phyloP scores from a whole-genome alignment of 2,113 vertebrate species.

The Anhinga rufa region DNA sequence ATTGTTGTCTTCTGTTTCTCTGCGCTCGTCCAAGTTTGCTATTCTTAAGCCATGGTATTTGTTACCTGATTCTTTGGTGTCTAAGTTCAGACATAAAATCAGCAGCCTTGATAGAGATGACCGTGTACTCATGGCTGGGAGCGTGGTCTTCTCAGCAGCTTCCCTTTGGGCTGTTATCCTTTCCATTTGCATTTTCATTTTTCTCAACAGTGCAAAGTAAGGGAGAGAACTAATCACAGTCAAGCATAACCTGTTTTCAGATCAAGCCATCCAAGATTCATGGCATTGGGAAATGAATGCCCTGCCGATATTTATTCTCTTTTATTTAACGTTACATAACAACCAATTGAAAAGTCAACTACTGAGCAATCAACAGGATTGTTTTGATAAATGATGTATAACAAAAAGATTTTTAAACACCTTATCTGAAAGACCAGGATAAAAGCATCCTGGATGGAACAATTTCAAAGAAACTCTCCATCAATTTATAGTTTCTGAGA shows the following conservation, averaged over 20 bases:
- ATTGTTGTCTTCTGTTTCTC: neutral
- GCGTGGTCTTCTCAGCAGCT: neutral
- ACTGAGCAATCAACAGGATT: neutral
- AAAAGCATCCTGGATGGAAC: neutral
- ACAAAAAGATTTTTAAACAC: neutral
- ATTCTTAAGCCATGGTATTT: neutral
- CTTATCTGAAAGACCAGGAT: neutral
- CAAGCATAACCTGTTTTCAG: neutral
- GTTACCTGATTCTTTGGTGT: neutral
- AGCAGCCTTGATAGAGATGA: neutral
- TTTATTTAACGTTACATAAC: neutral
- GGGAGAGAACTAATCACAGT: neutral
- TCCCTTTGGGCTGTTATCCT: neutral
- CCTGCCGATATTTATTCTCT: slow-evolving; percentile 10
- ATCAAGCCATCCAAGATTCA: neutral
- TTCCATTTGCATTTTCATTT: neutral
- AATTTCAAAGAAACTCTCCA: neutral
- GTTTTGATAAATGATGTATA: neutral
- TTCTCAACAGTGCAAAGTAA: neutral
- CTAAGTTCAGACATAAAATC: neutral
- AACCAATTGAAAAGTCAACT: neutral
- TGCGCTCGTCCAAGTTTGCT: neutral
- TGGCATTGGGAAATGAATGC: neutral
- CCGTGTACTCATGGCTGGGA: neutral
- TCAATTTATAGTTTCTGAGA: neutral